A percentile compares a stretch with the other conserved stretches of the same genome.
phyloP scores from a whole-genome alignment of 2,113 vertebrate species.

The Castor canadensis region DNA sequence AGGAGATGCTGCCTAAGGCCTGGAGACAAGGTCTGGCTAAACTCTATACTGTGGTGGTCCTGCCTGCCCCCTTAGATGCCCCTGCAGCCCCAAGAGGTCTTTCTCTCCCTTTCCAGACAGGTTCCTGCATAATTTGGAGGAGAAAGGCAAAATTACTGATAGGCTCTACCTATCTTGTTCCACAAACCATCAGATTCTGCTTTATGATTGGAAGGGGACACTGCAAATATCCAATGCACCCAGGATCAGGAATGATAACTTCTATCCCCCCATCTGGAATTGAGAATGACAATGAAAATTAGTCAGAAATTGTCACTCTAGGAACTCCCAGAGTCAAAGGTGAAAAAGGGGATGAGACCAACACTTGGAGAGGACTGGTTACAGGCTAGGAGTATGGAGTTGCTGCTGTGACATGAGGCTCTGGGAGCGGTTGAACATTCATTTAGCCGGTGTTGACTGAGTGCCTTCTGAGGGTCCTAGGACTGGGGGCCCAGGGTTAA shows the following conservation, averaged over 20 bases:
- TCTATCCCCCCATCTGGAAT: background rate
- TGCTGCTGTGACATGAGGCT: background rate
- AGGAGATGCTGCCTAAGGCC: background rate
- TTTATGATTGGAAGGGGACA: background rate
- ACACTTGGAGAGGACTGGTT: background rate
- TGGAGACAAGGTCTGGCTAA: background rate
- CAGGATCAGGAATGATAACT: background rate
- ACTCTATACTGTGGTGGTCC: background rate
- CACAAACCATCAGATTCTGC: background rate
- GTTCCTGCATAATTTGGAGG: background rate
- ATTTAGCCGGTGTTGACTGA: background rate
- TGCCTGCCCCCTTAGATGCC: background rate
- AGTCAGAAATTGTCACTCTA: constrained; percentile 10
- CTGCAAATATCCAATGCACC: background rate
- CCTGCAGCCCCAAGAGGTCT: background rate
- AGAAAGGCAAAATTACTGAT: background rate
- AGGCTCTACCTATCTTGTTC: background rate
- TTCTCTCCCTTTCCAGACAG: background rate
- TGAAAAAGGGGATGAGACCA: background rate
- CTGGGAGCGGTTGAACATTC: background rate
- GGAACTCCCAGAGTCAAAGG: background rate
- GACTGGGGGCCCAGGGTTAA: background rate
- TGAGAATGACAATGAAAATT: constrained; percentile 11
- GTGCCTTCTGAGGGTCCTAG: background rate
- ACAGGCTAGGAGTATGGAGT: background rate